Evolutionary conservation across 1,140 invertebrate genomes (phyloP).

Genomic region (Tetranychus cinnabarinus): DNA sequence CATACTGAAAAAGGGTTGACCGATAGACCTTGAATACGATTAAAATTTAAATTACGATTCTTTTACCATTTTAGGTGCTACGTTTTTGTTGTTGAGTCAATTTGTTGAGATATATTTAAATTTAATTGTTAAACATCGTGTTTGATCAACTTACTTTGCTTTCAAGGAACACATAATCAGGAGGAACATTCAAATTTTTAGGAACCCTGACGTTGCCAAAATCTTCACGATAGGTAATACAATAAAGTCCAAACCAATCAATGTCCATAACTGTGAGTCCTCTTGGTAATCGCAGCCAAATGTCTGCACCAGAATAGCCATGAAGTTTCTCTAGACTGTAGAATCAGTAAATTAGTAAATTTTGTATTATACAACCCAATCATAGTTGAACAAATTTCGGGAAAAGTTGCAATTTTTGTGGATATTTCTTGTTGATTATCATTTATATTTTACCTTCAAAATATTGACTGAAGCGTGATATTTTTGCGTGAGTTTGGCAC

Average conservation of each 20-base stretch:
- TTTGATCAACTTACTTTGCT: background rate
- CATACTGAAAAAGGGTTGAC: too few relatives aligned
- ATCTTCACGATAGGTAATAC: conserved; percentile 40
- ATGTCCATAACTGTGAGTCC: conserved; percentile 57
- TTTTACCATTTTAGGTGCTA: too few relatives aligned
- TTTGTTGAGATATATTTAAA: too few relatives aligned
- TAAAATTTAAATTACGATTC: too few relatives aligned
- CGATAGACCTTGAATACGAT: too few relatives aligned
- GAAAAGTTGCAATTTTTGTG: too few relatives aligned
- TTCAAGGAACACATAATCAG: conserved; percentile 1
- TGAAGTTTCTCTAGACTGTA: conserved; percentile 41
- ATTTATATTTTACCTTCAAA: too few relatives aligned
- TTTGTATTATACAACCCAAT: background rate
- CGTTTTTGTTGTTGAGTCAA: too few relatives aligned
- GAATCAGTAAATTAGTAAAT: conserved; percentile 5
- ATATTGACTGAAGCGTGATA: too few relatives aligned
- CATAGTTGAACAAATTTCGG: background rate
- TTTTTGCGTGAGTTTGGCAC: background rate
- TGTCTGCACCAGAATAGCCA: conserved; percentile 42
- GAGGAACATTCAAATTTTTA: conserved; percentile 15
- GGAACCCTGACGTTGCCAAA: conserved; percentile 47
- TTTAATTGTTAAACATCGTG: too few relatives aligned
- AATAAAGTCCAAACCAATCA: conserved; percentile 59
- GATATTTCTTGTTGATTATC: too few relatives aligned
- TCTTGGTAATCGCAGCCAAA: conserved; percentile 51